These are phyloP conservation scores for Corythornis cristatus DNA, from an alignment of 2,113 vertebrate species.

Conservation along the genomic window DNA sequence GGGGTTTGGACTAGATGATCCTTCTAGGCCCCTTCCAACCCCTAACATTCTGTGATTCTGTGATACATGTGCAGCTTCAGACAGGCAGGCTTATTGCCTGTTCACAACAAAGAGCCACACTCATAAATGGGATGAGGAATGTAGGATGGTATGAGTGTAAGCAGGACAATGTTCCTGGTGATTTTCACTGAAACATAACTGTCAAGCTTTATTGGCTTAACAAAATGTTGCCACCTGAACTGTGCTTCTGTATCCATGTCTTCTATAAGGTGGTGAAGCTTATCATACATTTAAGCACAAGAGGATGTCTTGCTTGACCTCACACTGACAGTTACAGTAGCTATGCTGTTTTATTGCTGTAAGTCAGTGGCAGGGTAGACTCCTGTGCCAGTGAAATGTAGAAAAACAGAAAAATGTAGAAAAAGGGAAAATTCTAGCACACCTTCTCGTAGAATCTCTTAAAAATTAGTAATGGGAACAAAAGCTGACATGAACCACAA, in stretches of 20 bases:
- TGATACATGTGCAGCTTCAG: background rate
- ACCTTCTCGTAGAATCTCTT: background rate
- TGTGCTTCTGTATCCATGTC: background rate
- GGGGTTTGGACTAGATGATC: too few species aligned
- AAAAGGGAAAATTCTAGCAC: background rate
- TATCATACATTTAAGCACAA: background rate
- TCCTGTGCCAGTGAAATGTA: background rate
- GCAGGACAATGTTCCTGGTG: background rate
- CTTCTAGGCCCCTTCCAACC: too few species aligned
- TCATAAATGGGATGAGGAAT: background rate
- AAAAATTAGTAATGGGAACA: background rate
- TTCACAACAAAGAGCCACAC: background rate
- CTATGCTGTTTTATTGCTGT: background rate
- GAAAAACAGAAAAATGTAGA: background rate
- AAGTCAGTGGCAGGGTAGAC: background rate
- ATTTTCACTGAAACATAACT: background rate
- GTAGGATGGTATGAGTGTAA: background rate
- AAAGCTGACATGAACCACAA: background rate
- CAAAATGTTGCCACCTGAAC: background rate
- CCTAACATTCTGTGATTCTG: too few species aligned
- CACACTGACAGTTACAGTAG: background rate
- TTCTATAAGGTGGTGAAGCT: background rate
- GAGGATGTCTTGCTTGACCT: background rate
- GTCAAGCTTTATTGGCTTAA: background rate
- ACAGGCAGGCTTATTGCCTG: background rate